Base-by-base conservation (phyloP, 2,888 invertebrate genomes). In the Teleiodes luculella region DNA sequence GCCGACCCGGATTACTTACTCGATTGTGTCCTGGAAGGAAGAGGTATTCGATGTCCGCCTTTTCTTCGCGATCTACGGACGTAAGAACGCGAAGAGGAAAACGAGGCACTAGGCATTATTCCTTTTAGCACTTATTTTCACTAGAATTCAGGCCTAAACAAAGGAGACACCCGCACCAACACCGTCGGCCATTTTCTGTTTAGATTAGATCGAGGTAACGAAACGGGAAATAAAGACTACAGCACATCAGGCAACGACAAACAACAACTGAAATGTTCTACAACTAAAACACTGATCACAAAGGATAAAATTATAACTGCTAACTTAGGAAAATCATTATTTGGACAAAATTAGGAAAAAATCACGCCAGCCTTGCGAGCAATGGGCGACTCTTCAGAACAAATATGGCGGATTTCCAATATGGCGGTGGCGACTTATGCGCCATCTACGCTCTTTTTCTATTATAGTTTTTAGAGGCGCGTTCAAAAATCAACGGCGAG, bases 21-120 rank as follows among this genome's bases (percentile, higher is more conserved):
- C 88, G 94, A 94, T 91, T 93, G 94, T 80, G 94, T 94, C 89
- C 94, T 92, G 75, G 94, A 94, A 79, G 94, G 94, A 84, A 94
- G 90, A 72, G 95, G 94, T 84, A 94, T 95, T 83, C 96, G 93
- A 91, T 96, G 96, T 75, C 94, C 95, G 84, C 95, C 95, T 94
- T 96, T 96, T 91, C 96, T 94, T 84, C 96, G 93, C 86, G 96
- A 96, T 91, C 96, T 94, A 89, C 96, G 94, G 80, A 95, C 95
- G 91, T 95, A 96, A 91, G 95, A 95, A 92, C 96, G 94, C 90
- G 96, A 95, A 90, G 96, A 95, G 84, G 96, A 95, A 91, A 96
- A 96, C 87, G 96, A 96, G 91, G 96, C 96, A 93, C 96, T 96
- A 92, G 96, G 97, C 97, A 97, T 96, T 91, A 93, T 95, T 90